Evolutionary conservation across 35 echinoderm and acorn worm genomes (phyloP), one percentile per base, ranked within the genome.

Genomic region (Apostichopus japonicus): DNA sequence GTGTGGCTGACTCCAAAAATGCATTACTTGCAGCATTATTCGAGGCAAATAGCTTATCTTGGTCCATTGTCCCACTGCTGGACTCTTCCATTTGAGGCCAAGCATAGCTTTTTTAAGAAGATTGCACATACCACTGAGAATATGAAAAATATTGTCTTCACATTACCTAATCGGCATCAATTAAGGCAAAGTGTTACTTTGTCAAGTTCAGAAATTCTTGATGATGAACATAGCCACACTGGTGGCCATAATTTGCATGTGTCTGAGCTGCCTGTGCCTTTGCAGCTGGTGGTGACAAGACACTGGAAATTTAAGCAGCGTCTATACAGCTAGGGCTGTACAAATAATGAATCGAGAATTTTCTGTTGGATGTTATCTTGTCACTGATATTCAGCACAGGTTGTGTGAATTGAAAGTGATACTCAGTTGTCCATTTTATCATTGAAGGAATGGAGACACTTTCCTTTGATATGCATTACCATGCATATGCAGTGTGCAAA

Each of bases 11-110:
- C 61, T 24, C 81, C 82, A 6, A 87, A 93, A 84, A 22, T 93
- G 81, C 92, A 93, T 71, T 93, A 86, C 24, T 59, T 87, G 57
- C 24, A 44, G 16, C 92, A 93, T 76, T 93, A 86, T 84, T 19
- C 91, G 19, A 55, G 65, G 8, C 92, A 86, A 54, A 93, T 84
- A 87, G 19, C 15, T 86, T 24, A 87, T 72, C 87, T 93, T 93
- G 92, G 92, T 13, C 92, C 70, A 57, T 56, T 93, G 81, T 87
- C 62, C 15, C 62, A 87, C 54, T 93, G 92, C 72, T 93, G 79
- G 24, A 93, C 92, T 6, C 70, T 86, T 8, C 84, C 82, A 87
- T 93, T 86, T 93, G 92, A 87, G 23, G 63, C 81, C 5, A 93
- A 93, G 59, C 92, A 86, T 24, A 93, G 81, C 24, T 86, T 54